Percentiles rank a stretch among this genome's conserved stretches.
phyloP scores from a whole-genome alignment of 2,888 invertebrate genomes.

The Pandemis corylana region DNA sequence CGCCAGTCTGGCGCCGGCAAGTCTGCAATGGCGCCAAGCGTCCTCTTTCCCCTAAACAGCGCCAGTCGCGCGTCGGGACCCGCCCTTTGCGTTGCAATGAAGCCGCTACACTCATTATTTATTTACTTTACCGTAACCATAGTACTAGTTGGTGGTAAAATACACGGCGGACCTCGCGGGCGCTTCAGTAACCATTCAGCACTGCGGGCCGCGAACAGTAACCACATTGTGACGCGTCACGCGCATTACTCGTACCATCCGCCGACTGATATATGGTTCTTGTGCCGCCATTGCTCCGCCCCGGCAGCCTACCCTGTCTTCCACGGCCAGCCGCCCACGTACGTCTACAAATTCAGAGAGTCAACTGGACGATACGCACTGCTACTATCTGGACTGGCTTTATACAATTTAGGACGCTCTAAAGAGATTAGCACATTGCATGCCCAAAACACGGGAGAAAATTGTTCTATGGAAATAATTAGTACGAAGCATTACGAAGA shows the following conservation, averaged over 20 bases:
- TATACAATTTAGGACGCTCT: slow-evolving; percentile 76
- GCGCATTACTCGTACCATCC: slow-evolving; percentile 74
- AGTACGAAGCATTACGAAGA: slow-evolving; percentile 68
- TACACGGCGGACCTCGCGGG: slow-evolving; percentile 64
- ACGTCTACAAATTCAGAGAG: slow-evolving; percentile 73
- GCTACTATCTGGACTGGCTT: slow-evolving; percentile 70
- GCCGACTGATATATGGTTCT: slow-evolving; percentile 66
- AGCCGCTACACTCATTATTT: slow-evolving; percentile 52
- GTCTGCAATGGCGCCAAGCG: slow-evolving; percentile 69
- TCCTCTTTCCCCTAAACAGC: slow-evolving; percentile 55
- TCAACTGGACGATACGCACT: slow-evolving; percentile 67
- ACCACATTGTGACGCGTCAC: slow-evolving; percentile 67
- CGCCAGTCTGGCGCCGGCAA: slow-evolving; percentile 71
- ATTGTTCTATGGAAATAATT: slow-evolving; percentile 72
- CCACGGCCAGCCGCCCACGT: slow-evolving; percentile 69
- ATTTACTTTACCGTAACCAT: slow-evolving; percentile 52
- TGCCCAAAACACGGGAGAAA: slow-evolving; percentile 59
- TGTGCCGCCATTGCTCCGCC: slow-evolving; percentile 67
- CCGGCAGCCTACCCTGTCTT: slow-evolving; percentile 72
- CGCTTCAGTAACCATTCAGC: slow-evolving; percentile 50
- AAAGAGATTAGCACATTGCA: slow-evolving; percentile 58
- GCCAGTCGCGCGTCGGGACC: slow-evolving; percentile 72
- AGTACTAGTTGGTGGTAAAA: slow-evolving; percentile 58
- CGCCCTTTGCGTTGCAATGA: slow-evolving; percentile 71
- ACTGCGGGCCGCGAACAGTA: slow-evolving; percentile 44